Conservation (phyloP, 1,140 invertebrate species). For the Drosophila virilis region DNA sequence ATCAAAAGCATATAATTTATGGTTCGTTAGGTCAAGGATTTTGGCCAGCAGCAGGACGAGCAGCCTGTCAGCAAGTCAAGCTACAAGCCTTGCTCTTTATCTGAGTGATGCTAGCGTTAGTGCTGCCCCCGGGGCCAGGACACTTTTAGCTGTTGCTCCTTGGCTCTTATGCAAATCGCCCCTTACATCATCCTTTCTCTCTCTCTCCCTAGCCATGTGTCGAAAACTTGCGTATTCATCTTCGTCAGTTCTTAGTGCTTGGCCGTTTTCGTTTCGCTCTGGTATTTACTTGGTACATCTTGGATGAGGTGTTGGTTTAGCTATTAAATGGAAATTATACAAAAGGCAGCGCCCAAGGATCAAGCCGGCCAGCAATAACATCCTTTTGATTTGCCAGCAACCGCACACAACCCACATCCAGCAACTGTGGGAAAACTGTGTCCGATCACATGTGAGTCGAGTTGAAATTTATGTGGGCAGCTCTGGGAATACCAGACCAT, state of each 20-base stretch:
- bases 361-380: conserved; percentile 56
- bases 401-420: neutral
- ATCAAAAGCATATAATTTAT: conserved; percentile 83
- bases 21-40: conserved; percentile 79
- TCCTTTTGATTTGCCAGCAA: conserved; percentile 54
- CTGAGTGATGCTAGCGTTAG: neutral
- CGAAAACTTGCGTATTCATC: conserved; percentile 72
- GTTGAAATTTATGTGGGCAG: conserved; percentile 51
- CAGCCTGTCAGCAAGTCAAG: conserved; percentile 56
- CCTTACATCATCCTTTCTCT: conserved; percentile 1
- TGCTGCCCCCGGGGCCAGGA: conserved; percentile 28
- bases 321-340: conserved; percentile 68
- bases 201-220: conserved; percentile 24
- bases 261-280: conserved; percentile 20
- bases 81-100: conserved; percentile 33
- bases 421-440: conserved; percentile 57
- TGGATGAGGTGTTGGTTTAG: conserved; percentile 67
- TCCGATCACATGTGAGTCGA: conserved; percentile 57
- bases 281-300: conserved; percentile 42
- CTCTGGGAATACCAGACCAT: conserved; percentile 26
- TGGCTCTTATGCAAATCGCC: conserved; percentile 63
- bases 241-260: conserved; percentile 62
- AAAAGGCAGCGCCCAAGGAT: conserved; percentile 44
- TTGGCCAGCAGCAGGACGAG: neutral
- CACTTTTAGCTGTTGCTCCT: conserved; percentile 30